These are phyloP conservation scores for Magallana gigas DNA, from an alignment of 1,140 invertebrate genomes.

Conservation along the genomic window DNA sequence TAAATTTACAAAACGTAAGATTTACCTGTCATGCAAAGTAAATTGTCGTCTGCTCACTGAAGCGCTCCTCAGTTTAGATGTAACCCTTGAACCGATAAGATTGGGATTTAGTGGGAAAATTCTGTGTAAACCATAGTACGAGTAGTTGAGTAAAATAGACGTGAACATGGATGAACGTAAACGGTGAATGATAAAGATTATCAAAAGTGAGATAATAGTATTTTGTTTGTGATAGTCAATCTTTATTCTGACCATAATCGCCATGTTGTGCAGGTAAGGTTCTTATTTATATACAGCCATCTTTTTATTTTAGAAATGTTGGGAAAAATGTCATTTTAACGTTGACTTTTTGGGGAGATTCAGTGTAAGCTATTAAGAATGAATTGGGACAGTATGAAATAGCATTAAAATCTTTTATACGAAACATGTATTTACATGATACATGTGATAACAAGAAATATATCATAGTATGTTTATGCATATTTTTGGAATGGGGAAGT, in stretches of 20 bases:
- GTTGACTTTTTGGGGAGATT: too few relatives aligned
- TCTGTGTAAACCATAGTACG: background rate
- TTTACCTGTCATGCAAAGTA: background rate
- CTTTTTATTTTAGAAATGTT: background rate
- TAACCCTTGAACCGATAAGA: background rate
- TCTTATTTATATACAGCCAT: background rate
- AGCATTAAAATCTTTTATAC: too few relatives aligned
- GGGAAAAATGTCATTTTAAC: background rate
- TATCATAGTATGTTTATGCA: too few relatives aligned
- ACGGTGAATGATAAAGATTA: background rate
- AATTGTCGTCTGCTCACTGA: background rate
- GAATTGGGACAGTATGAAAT: too few relatives aligned
- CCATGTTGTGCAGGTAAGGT: conserved; percentile 10
- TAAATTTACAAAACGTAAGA: background rate
- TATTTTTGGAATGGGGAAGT: too few relatives aligned
- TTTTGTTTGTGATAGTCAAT: background rate
- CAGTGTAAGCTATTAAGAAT: too few relatives aligned
- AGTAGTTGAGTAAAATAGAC: background rate
- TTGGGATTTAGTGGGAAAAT: background rate
- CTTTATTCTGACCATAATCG: background rate
- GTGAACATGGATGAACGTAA: background rate
- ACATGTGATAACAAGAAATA: too few relatives aligned
- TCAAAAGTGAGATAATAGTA: background rate
- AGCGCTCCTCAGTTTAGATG: background rate
- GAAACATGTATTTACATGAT: too few relatives aligned